phyloP scores from a whole-genome alignment of 2,113 vertebrate species.

The Oriolus oriolus region DNA sequence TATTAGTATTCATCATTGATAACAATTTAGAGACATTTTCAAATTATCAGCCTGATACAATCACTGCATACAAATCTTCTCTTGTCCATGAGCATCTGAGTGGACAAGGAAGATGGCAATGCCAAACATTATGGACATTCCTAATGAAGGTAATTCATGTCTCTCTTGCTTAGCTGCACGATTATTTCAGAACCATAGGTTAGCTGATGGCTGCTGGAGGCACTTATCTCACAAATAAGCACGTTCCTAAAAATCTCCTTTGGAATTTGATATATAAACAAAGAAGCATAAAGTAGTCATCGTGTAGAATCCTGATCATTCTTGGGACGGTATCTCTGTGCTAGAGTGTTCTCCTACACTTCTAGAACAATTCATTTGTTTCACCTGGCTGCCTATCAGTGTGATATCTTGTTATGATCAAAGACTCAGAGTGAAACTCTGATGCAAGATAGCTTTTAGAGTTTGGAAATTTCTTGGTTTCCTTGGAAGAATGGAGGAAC shows the following conservation, averaged over 20 bases:
- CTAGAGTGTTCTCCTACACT: not conserved
- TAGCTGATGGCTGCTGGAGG: not conserved
- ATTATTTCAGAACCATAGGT: not conserved
- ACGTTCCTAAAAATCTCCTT: not conserved
- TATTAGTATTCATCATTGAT: not conserved
- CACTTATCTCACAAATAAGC: not conserved
- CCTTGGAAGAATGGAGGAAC: not conserved
- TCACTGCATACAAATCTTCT: not conserved
- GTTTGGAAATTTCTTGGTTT: not conserved
- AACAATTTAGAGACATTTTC: not conserved
- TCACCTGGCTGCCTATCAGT: not conserved
- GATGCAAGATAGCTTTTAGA: not conserved
- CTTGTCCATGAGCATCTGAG: not conserved
- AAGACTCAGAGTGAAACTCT: not conserved
- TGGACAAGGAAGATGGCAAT: not conserved
- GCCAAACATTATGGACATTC: not conserved
- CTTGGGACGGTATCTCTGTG: not conserved
- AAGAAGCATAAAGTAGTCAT: not conserved
- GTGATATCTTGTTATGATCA: not conserved
- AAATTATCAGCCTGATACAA: not conserved
- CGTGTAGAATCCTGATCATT: not conserved
- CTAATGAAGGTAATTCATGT: not conserved
- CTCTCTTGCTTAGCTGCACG: not conserved
- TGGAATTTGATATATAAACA: not conserved
- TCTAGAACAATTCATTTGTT: not conserved